Evolutionary conservation across 2,113 vertebrate genomes (phyloP).

Genomic region (Pluvianellus socialis): DNA sequence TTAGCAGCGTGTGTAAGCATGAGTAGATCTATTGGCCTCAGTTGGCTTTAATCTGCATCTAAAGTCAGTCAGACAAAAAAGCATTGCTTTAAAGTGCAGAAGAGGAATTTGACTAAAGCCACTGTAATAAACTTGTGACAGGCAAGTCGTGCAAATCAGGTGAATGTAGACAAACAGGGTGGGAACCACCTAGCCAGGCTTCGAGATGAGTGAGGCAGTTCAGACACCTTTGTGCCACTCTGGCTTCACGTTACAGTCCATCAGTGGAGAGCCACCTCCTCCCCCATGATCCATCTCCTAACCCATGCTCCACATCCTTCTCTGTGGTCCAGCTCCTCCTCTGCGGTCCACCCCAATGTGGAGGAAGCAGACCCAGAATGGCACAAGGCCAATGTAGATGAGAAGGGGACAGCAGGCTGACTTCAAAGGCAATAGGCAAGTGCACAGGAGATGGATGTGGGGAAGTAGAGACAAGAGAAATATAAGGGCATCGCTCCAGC

Average conservation of each 20-base stretch:
- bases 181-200: background rate
- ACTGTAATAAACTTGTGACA: background rate
- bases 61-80: background rate
- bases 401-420: background rate
- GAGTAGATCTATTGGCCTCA: background rate
- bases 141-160: background rate
- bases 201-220: background rate
- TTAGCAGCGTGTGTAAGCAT: background rate
- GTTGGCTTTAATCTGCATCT: background rate
- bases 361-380: background rate
- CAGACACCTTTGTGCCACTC: background rate
- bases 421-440: background rate
- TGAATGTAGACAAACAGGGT: background rate
- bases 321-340: background rate
- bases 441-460: background rate
- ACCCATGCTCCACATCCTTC: background rate
- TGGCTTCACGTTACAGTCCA: background rate
- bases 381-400: background rate
- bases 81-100: background rate
- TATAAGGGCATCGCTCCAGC: background rate
- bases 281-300: background rate
- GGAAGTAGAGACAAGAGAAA: background rate
- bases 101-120: background rate
- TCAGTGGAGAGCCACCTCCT: background rate
- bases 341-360: fast-evolving